Conservation (phyloP, 35 echinoderm and acorn worm species). For the Holothuria glaberrima region DNA sequence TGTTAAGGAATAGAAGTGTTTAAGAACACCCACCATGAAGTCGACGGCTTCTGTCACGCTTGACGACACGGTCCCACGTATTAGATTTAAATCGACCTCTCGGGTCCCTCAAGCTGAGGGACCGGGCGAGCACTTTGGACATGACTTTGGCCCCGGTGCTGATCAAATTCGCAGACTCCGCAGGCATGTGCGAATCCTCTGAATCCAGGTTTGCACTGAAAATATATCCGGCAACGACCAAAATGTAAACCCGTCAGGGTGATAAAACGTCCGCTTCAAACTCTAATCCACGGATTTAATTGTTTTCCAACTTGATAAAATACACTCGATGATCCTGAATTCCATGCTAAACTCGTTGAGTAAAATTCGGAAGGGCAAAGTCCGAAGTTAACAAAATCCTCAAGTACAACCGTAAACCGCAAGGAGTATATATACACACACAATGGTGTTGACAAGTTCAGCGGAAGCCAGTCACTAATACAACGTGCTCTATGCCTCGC, state of each 20-base stretch:
- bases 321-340: neutral
- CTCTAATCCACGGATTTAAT: conserved; percentile 15
- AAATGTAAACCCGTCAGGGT: neutral
- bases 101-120: conserved; percentile 77
- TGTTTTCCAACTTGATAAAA: conserved; percentile 7
- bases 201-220: conserved; percentile 42
- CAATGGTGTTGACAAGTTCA: neutral
- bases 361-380: conserved; percentile 47
- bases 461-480: neutral
- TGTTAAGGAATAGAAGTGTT: too few relatives aligned
- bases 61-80: conserved; percentile 72
- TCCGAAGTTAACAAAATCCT: neutral
- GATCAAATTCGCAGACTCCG: conserved; percentile 47
- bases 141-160: conserved; percentile 54
- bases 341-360: neutral
- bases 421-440: neutral
- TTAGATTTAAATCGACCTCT: conserved; percentile 74
- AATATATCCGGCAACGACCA: conserved; percentile 9
- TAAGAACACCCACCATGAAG: conserved; percentile 52
- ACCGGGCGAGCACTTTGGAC: conserved; percentile 73
- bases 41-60: conserved; percentile 66
- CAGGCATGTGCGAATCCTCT: conserved; percentile 24
- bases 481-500: neutral
- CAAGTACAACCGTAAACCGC: neutral
- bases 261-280: neutral